Percentiles rank a stretch among this genome's conserved stretches.
Evolutionary conservation across 2,113 vertebrate species (phyloP).

Genomic region (Bubo blakistoni): DNA sequence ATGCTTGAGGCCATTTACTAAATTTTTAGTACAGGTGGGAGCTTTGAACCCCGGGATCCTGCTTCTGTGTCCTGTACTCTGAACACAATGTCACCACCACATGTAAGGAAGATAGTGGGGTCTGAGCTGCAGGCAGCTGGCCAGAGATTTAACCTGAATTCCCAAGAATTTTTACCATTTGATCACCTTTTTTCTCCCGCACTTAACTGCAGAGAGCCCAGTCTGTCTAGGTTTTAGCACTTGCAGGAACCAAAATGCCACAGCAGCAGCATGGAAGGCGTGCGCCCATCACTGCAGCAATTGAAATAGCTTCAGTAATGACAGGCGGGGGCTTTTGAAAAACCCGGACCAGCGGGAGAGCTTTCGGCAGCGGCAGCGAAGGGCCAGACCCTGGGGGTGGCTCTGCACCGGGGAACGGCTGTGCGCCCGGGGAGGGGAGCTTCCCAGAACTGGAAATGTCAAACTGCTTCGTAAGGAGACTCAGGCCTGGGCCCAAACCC

Average conservation of each 20-base stretch:
- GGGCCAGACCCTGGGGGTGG: neutral
- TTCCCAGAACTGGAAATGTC: constrained; percentile 59
- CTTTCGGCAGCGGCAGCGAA: neutral
- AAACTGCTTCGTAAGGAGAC: constrained; percentile 23
- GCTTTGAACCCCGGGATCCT: neutral
- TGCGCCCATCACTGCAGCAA: neutral
- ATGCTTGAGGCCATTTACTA: neutral
- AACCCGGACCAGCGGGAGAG: neutral
- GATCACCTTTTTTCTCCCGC: rapidly evolving
- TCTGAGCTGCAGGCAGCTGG: neutral
- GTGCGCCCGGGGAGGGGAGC: neutral
- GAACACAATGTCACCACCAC: neutral
- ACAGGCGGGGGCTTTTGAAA: neutral
- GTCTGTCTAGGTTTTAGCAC: rapidly evolving
- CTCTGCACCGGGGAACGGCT: neutral
- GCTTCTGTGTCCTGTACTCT: neutral
- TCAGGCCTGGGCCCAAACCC: neutral
- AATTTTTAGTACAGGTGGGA: neutral
- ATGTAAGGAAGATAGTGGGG: neutral
- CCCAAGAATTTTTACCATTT: neutral
- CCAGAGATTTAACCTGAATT: neutral
- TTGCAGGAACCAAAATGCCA: neutral
- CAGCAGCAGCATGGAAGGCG: neutral
- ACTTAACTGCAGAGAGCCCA: neutral
- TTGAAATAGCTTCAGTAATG: neutral